Base-by-base conservation (phyloP, 2,888 invertebrate genomes). In the Andricus curvator region DNA sequence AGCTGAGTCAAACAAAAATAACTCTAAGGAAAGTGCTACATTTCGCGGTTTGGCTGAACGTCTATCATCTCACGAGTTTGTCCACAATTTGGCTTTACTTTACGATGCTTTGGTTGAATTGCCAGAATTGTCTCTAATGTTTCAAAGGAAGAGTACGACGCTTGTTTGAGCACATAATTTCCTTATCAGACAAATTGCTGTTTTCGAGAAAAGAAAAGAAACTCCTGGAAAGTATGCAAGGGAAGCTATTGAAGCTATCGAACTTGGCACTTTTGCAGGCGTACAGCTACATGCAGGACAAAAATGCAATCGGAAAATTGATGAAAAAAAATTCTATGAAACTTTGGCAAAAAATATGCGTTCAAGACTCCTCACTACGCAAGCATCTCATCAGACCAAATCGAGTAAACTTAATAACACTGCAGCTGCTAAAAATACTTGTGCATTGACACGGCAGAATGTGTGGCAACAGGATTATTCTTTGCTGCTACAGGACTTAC, bases 331-430 rank as follows among this genome's bases (percentile, higher is more conserved):
- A 20, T 66, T 33, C 3, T 66, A 66, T 6, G 37, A 33, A 37
- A 8, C 29, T 37, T 37, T 66, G 33, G 65, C 37, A 20, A 33
- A 4, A 4, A 66, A 66, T 37, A 3, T 66, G 20, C 37, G 65
- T 66, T 37, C 37, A 6, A 66, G 33, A 66, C 37, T 66, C 20
- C 33, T 66, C 33, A 37, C 65, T 9, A 66, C 15, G 29, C 64
- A 65, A 65, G 64, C 64, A 65, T 65, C 64, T 65, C 64, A 65
- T 33, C n/a, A 33, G 20, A n/a, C 17, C 5, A 66, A 66, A 66
- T 33, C 65, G 0, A 22, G 11, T 60, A 60, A 20, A 56, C 0
- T 3, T n/a, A n/a, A n/a, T n/a, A 0, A 56, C 0, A 65, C 64
- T 33, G 33, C 25, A 33, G 33, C 64, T 65, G 33, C 64, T 33